Percentiles rank a stretch among this genome's conserved stretches.
These are phyloP conservation scores for Agrotis ipsilon DNA, from an alignment of 2,888 invertebrate species.

Conservation along the genomic window DNA sequence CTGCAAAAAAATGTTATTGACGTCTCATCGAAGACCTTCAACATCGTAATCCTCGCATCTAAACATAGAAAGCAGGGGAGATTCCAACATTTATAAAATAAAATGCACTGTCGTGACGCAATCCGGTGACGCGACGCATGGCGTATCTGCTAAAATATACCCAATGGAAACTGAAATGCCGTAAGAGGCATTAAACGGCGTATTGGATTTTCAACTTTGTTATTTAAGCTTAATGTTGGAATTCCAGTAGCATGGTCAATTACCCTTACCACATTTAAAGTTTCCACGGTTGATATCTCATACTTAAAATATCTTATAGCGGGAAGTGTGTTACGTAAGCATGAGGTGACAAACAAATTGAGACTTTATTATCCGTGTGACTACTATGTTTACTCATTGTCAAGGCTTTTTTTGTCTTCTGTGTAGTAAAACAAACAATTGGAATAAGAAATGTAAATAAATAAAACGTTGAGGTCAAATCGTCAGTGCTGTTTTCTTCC, in stretches of 20 bases:
- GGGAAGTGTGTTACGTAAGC: constrained; percentile 65
- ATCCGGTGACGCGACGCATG: constrained; percentile 60
- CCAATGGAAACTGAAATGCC: background rate
- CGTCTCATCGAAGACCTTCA: constrained; percentile 27
- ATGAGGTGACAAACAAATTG: constrained; percentile 49
- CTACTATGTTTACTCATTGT: constrained; percentile 43
- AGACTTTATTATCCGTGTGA: constrained; percentile 23
- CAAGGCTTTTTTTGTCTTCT: constrained; percentile 45
- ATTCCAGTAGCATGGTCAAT: background rate
- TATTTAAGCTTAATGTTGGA: background rate
- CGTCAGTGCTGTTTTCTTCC: too few relatives aligned
- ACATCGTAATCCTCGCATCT: constrained; percentile 39
- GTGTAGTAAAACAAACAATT: constrained; percentile 31
- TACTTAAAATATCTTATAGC: constrained; percentile 46
- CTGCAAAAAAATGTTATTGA: constrained; percentile 8
- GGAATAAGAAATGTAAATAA: constrained; percentile 37
- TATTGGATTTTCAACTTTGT: constrained; percentile 1
- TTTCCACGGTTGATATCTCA: background rate
- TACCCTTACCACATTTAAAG: background rate
- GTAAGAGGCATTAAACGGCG: background rate
- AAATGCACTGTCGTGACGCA: constrained; percentile 66
- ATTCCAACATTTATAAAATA: constrained; percentile 49
- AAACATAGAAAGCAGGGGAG: constrained; percentile 46
- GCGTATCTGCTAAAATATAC: constrained; percentile 72
- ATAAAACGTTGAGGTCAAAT: constrained; percentile 2